Percentiles rank a stretch among this genome's conserved stretches.
These are phyloP conservation scores for Bemisia tabaci DNA, from an alignment of 1,140 invertebrate species.

Conservation along the genomic window DNA sequence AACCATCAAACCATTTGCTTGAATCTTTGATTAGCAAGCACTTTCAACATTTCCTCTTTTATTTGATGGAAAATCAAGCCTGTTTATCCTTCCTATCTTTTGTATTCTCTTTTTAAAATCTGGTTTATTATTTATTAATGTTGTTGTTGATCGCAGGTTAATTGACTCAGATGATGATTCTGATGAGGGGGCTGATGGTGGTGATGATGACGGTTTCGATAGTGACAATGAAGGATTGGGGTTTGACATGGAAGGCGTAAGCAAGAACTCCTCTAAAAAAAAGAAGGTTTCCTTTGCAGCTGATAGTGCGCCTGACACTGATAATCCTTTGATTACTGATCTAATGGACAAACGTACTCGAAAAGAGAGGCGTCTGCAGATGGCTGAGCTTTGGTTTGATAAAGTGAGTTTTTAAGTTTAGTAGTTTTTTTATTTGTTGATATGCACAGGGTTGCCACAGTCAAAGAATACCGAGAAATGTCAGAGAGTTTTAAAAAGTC, in stretches of 20 bases:
- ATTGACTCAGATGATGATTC: slow-evolving; percentile 46
- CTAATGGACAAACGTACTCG: slow-evolving; percentile 55
- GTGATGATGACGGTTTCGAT: slow-evolving; percentile 20
- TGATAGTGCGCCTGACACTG: slow-evolving; percentile 20
- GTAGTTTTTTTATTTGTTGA: not conserved
- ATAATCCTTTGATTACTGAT: slow-evolving; percentile 73
- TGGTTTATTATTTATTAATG: no score
- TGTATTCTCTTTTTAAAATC: no score
- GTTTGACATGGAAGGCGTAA: slow-evolving; percentile 12
- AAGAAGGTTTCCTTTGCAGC: slow-evolving; percentile 19
- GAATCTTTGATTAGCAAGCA: no score
- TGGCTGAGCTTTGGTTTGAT: slow-evolving; percentile 79
- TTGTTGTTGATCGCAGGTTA: slow-evolving; percentile 19
- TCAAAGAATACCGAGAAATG: no score
- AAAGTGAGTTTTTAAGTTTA: slow-evolving; percentile 35
- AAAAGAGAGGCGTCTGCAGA: slow-evolving; percentile 51
- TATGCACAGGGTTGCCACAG: no score
- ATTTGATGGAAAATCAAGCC: no score
- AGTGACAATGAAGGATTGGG: slow-evolving; percentile 20
- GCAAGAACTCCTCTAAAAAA: slow-evolving; percentile 5
- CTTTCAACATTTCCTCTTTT: no score
- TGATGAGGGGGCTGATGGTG: slow-evolving; percentile 19
- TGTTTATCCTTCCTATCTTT: no score
- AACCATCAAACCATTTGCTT: no score
- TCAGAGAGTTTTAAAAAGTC: no score